These are phyloP conservation scores for Bolinopsis microptera DNA, from an alignment of 37 sponge, comb jelly and placozoan genomes.

Conservation along the genomic window DNA sequence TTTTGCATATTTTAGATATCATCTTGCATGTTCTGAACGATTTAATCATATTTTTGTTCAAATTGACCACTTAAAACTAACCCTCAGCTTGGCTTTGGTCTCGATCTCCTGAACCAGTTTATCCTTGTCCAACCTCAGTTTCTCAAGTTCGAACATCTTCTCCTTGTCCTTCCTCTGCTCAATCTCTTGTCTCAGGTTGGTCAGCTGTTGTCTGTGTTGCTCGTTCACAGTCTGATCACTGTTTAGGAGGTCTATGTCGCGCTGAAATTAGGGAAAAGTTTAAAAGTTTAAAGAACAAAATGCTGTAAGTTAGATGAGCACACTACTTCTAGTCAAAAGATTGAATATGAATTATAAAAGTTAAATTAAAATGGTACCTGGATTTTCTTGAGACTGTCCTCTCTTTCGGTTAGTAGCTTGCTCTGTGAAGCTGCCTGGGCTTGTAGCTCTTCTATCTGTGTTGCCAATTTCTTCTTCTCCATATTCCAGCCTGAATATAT, in stretches of 20 bases:
- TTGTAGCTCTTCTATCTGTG: background rate
- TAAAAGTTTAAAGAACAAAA: too few relatives aligned
- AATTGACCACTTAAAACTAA: background rate
- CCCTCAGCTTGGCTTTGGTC: background rate
- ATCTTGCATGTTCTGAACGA: too few relatives aligned
- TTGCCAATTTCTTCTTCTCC: background rate
- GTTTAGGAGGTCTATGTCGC: background rate
- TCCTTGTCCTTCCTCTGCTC: conserved; percentile 25
- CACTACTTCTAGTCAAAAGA: too few relatives aligned
- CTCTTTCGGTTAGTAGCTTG: background rate
- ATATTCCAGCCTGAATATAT: background rate
- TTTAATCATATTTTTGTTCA: background rate
- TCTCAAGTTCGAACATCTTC: conserved; percentile 22
- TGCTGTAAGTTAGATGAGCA: too few relatives aligned
- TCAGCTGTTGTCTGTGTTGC: conserved; percentile 41
- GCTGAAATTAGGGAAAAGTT: too few relatives aligned
- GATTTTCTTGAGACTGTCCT: background rate
- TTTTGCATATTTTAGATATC: background rate
- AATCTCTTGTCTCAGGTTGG: background rate
- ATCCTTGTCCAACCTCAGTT: conserved; percentile 14
- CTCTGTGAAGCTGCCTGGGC: background rate
- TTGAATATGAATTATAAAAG: too few relatives aligned
- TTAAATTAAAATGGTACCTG: too few relatives aligned
- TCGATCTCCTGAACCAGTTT: background rate
- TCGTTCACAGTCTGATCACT: background rate